Conservation (phyloP, 2,888 invertebrate species). For the Drosophila leonis region DNA sequence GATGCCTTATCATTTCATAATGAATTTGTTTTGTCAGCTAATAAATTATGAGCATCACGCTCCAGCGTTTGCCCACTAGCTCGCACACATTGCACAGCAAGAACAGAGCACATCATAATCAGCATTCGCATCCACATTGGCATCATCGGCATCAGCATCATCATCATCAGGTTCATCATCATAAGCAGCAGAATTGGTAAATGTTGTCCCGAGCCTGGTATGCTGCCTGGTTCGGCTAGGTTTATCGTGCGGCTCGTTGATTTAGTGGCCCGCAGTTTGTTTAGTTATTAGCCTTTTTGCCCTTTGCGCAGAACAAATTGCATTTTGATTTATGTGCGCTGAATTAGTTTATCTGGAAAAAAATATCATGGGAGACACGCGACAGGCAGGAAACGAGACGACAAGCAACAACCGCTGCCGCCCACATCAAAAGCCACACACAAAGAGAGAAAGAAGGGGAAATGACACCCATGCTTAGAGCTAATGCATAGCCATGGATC, state of each 20-base stretch:
- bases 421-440: constrained; percentile 53
- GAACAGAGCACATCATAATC: constrained; percentile 68
- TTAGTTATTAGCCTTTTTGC: constrained; percentile 80
- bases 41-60: constrained; percentile 79
- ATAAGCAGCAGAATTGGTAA: constrained; percentile 51
- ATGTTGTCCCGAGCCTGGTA: constrained; percentile 48
- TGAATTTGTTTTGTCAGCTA: constrained; percentile 82
- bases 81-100: constrained; percentile 12
- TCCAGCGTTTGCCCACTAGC: constrained; percentile 56
- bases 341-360: constrained; percentile 67
- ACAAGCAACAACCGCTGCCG: constrained; percentile 61
- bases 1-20: constrained; percentile 77
- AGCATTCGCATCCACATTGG: constrained; percentile 50
- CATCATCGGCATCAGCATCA: constrained; percentile 54
- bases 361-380: constrained; percentile 47
- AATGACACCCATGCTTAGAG: constrained; percentile 50
- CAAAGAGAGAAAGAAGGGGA: constrained; percentile 26
- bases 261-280: constrained; percentile 80
- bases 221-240: constrained; percentile 22
- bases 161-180: constrained; percentile 52
- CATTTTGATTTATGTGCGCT: constrained; percentile 80
- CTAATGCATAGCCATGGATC: constrained; percentile 11
- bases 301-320: constrained; percentile 80
- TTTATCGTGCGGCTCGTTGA: constrained; percentile 71
- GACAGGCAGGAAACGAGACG: constrained; percentile 68